Evolutionary conservation across 2,888 invertebrate genomes (phyloP).

Genomic region (Cremastinae sp.): DNA sequence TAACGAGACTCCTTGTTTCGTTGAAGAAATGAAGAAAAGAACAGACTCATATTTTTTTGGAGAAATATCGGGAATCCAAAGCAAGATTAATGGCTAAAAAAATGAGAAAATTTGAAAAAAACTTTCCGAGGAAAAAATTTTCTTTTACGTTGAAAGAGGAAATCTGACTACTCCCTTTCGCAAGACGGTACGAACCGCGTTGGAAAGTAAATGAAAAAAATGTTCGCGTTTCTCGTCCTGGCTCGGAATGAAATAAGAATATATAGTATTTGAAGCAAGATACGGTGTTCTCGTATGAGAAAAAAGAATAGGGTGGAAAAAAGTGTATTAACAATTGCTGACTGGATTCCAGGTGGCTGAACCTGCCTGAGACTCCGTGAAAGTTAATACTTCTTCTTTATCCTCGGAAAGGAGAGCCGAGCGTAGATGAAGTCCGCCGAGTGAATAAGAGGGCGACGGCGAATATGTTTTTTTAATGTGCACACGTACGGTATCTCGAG

Average conservation of each 20-base stretch:
- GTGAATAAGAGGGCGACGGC: conserved; percentile 34
- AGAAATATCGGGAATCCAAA: neutral
- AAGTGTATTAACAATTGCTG: neutral
- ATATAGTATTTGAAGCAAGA: conserved; percentile 34
- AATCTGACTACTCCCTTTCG: neutral
- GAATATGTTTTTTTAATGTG: conserved; percentile 5
- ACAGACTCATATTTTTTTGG: neutral
- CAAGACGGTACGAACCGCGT: conserved; percentile 1
- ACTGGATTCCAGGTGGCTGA: no score
- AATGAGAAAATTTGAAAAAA: no score
- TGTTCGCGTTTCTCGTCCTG: conserved; percentile 12
- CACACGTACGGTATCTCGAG: neutral
- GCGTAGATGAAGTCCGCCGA: conserved; percentile 28
- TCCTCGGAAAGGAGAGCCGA: conserved; percentile 6
- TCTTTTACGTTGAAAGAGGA: neutral
- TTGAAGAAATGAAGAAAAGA: neutral
- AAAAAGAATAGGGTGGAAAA: no score
- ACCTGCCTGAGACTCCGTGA: conserved; percentile 1
- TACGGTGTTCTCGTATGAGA: neutral
- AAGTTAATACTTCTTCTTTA: conserved; percentile 31
- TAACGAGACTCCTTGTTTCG: conserved; percentile 45
- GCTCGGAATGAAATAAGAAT: conserved; percentile 35
- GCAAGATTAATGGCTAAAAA: neutral
- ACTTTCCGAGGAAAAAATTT: conserved; percentile 20
- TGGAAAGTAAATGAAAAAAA: conserved; percentile 30